Evolutionary conservation across 2,797 vertebrate genomes (phyloP).

Genomic region (Hemitrygon akajei): DNA sequence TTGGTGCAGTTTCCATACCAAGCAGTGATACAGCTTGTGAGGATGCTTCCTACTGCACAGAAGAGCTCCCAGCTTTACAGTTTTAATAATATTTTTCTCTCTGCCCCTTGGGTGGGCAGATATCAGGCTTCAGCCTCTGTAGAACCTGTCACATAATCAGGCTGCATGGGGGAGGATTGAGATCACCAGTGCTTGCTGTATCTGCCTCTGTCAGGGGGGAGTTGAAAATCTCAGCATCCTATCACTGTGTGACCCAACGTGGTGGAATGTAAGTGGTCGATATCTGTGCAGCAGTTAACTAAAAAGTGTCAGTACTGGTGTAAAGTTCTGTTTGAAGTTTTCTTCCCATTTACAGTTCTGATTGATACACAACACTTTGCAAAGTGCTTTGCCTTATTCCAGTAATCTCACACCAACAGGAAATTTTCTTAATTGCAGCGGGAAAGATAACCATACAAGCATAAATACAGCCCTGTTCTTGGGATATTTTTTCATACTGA

Average conservation of each 20-base stretch:
- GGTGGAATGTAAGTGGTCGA: not conserved
- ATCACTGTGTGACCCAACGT: not conserved
- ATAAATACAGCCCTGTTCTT: not conserved
- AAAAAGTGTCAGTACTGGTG: slow-evolving; percentile 4
- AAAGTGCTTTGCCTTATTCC: slow-evolving; percentile 3
- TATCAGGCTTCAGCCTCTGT: not conserved
- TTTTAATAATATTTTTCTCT: not conserved
- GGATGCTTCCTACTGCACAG: too few relatives aligned
- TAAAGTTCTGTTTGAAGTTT: slow-evolving; percentile 22
- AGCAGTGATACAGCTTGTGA: too few relatives aligned
- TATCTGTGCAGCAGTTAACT: not conserved
- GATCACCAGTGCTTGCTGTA: not conserved
- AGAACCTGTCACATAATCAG: not conserved
- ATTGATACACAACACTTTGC: slow-evolving; percentile 9
- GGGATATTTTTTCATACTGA: slow-evolving; percentile 32
- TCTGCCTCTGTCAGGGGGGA: not conserved
- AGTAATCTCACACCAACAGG: slow-evolving; percentile 20
- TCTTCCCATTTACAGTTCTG: not conserved
- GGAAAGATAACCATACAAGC: not conserved
- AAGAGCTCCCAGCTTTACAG: not conserved
- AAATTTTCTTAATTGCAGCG: slow-evolving; percentile 30
- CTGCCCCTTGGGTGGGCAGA: not conserved
- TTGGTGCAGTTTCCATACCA: too few relatives aligned
- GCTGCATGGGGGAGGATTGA: not conserved
- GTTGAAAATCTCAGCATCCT: not conserved